Base-by-base conservation (phyloP, 2,888 invertebrate species). In the Meiosimyza decipiens region DNA sequence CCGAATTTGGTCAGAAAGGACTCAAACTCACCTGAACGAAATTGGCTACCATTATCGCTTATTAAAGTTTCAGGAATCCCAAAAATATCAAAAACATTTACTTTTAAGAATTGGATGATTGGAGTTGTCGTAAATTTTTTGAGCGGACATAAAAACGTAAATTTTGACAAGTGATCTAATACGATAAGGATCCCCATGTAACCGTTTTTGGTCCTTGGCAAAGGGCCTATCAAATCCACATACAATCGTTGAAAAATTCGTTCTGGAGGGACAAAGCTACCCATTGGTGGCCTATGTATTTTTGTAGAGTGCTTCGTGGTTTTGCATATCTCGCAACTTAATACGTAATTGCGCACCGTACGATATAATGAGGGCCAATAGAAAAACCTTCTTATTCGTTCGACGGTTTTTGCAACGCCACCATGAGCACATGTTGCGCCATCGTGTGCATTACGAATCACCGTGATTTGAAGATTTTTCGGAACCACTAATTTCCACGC, bases 41-140 rank as follows among this genome's bases (percentile, higher is more conserved):
- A 75, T 55, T 75, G 75, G 12, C 65, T 59, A 1, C 73, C 71
- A 28, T 75, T 75, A 47, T 75, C 71, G 1, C 69, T 67, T 4
- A 13, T 54, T 9, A 63, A 15, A 6, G n/a, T 50, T 47, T n/a
- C 59, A 28, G 54, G 59, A 59, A 18, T 22, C 1, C 59, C 59
- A 18, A 59, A 57, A 22, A 59, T 28, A 28, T 59, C 59, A 28
- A 59, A 59, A 28, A 59, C 59, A 18, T 59, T 15, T 15, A 13
- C 18, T 5, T 59, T 59, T 22, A 59, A 9, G 22, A 59, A 59
- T 11, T 22, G 18, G 3, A 59, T 13, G 11, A 59, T 59, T 1
- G 28, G 22, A 12, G 22, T 1, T 28, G 59, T 22, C 12, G 12
- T 12, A 18, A 59, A 59, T 4, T 13, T 59, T 22, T 59, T 22